Evolutionary conservation across 1,140 invertebrate species (phyloP).

Genomic region (Lepidostoma basale): DNA sequence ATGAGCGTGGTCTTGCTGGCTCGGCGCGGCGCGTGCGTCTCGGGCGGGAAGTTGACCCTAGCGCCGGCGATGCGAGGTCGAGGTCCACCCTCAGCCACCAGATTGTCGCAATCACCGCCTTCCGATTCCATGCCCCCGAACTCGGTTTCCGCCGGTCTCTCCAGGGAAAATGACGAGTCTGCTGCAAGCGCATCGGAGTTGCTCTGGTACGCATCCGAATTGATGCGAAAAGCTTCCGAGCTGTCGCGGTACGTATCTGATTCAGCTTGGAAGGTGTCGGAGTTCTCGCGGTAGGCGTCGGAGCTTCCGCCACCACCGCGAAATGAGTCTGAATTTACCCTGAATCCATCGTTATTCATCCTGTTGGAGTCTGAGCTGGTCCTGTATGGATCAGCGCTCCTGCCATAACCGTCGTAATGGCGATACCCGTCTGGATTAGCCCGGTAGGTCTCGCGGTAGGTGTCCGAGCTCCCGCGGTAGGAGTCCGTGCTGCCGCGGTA

Average conservation of each 20-base stretch:
- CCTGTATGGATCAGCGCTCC: background rate
- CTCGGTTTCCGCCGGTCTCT: constrained; percentile 50
- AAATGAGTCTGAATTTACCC: background rate
- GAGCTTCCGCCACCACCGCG: background rate
- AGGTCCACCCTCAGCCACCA: constrained; percentile 50
- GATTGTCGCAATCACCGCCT: constrained; percentile 54
- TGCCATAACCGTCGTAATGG: background rate
- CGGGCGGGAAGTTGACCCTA: constrained; percentile 76
- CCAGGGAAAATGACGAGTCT: constrained; percentile 48
- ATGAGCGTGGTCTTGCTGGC: constrained; percentile 60
- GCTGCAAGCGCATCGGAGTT: constrained; percentile 10
- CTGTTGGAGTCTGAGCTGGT: constrained; percentile 39
- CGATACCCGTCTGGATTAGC: background rate
- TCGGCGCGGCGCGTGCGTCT: constrained; percentile 64
- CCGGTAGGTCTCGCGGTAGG: constrained; percentile 48
- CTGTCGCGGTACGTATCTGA: constrained; percentile 3
- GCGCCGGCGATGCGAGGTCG: constrained; percentile 55
- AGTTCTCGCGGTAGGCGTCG: constrained; percentile 50
- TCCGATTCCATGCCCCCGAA: constrained; percentile 51
- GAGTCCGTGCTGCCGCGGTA: constrained; percentile 53
- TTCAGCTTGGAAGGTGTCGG: constrained; percentile 41
- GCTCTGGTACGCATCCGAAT: background rate
- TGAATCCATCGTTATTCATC: background rate
- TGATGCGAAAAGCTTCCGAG: background rate
- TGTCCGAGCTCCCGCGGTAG: constrained; percentile 52